These are phyloP conservation scores for Dinothrombium tinctorium DNA, from an alignment of 1,140 invertebrate species.

Conservation along the genomic window DNA sequence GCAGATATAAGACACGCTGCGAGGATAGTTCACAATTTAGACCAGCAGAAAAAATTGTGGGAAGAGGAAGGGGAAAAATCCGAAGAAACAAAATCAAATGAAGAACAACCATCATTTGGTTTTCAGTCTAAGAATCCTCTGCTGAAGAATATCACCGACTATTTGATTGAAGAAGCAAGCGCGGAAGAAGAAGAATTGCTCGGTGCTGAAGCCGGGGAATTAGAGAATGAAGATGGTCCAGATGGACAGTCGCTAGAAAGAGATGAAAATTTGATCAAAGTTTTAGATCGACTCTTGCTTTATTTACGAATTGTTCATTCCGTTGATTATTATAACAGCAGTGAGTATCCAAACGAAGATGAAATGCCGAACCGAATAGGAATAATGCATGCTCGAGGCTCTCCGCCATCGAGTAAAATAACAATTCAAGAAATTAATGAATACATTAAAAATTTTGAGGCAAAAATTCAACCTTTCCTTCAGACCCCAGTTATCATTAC, in stretches of 20 bases:
- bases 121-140: slow-evolving; percentile 70
- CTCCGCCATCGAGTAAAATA: slow-evolving; percentile 48
- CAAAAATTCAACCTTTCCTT: slow-evolving; percentile 67
- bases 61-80: slow-evolving; percentile 19
- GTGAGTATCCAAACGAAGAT: slow-evolving; percentile 97
- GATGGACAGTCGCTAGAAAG: slow-evolving; percentile 31
- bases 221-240: slow-evolving; percentile 29
- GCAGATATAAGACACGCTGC: slow-evolving; percentile 81
- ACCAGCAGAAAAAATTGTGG: slow-evolving; percentile 62
- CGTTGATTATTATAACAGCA: slow-evolving; percentile 95
- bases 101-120: slow-evolving; percentile 29
- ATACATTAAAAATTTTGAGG: slow-evolving; percentile 52
- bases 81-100: neutral
- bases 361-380: slow-evolving; percentile 98
- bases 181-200: slow-evolving; percentile 92
- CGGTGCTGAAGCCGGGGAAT: slow-evolving; percentile 33
- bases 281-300: slow-evolving; percentile 56
- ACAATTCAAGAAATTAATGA: slow-evolving; percentile 32
- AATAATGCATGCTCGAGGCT: slow-evolving; percentile 82
- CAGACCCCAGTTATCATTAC: slow-evolving; percentile 37
- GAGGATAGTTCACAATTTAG: slow-evolving; percentile 80
- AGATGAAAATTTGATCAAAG: slow-evolving; percentile 45
- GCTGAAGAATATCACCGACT: slow-evolving; percentile 89
- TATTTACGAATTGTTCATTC: slow-evolving; percentile 94
- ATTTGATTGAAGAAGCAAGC: slow-evolving; percentile 89